Evolutionary conservation across 2,888 invertebrate species (phyloP), one percentile per base, ranked within the genome.

Genomic region (Hirudinaria manillensis): DNA sequence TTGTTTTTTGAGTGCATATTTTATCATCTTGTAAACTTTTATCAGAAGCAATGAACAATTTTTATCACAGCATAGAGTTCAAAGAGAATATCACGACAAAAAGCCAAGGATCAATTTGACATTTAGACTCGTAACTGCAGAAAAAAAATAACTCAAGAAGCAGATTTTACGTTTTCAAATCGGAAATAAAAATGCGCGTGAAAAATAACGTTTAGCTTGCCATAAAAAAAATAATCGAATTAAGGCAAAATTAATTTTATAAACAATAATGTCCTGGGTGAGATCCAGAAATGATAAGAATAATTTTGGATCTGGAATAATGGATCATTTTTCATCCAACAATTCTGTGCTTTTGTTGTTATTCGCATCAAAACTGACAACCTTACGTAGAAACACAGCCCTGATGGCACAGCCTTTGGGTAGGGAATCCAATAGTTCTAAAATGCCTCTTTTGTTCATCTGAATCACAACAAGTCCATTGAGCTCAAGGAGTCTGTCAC

Each of bases 21-120:
- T 36, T 45, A 34, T 36, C 32, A 68, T 68, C 34, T 61, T 27
- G 29, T 61, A 27, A 61, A 61, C 24, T 10, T 61, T 10, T 19
- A 61, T 61, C 19, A 13, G 19, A 61, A 61, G 21, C 24, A 61
- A 16, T 61, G 10, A 61, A 61, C 19, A 10, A 29, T 16, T n/a
- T 29, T 61, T 27, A 34, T 82, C 82, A 51, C 80, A 85, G 85
- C 85, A 85, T 77, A 81, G 85, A 78, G 81, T 86, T 66, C 85
- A 85, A 0, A 84, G 83, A 76, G 86, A 86, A 76, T 84, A 86
- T 68, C 83, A 83, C 77, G 84, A 85, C 76, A 80, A 83, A 78
- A 82, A 82, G 32, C 83, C 86, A 24, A 80, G 86, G 72, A 84
- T 87, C 21, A 85, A 85, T 77, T 78, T 86, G 67, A 85, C 85